Evolutionary conservation across 2,797 vertebrate species (phyloP).

Genomic region (Acrossocheilus fasciatus): DNA sequence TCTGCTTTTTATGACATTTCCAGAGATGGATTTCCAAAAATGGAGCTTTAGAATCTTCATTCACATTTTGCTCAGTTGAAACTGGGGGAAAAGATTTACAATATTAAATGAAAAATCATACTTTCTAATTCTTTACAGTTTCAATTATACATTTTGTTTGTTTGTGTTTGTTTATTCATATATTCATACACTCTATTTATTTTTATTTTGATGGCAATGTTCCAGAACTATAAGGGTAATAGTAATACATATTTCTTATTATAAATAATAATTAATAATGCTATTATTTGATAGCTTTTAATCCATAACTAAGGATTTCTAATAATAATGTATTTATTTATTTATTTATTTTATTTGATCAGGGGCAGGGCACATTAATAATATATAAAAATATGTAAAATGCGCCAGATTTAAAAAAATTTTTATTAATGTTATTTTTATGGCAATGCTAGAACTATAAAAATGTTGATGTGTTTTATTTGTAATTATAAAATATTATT

Average conservation of each 20-base stretch:
- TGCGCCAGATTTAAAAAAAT: too few relatives aligned
- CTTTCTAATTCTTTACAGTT: neutral
- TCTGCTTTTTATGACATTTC: conserved; percentile 24
- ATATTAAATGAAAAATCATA: neutral
- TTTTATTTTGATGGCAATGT: neutral
- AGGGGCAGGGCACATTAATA: too few relatives aligned
- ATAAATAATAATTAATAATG: neutral
- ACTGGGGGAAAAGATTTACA: neutral
- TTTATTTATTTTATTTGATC: too few relatives aligned
- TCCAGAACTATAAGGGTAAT: neutral
- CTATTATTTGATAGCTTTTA: too few relatives aligned
- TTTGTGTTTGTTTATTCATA: neutral
- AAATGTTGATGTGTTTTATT: too few relatives aligned
- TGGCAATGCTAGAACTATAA: too few relatives aligned
- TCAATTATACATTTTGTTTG: neutral
- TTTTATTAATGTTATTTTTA: too few relatives aligned
- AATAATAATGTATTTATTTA: too few relatives aligned
- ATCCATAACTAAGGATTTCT: neutral
- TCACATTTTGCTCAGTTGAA: neutral
- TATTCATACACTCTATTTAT: neutral
- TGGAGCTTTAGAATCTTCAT: neutral
- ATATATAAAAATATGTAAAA: too few relatives aligned
- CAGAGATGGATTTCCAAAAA: neutral
- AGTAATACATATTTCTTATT: neutral
- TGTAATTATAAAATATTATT: too few relatives aligned